Conservation (phyloP, 2,113 vertebrate genomes). For the Plestiodon gilberti region DNA sequence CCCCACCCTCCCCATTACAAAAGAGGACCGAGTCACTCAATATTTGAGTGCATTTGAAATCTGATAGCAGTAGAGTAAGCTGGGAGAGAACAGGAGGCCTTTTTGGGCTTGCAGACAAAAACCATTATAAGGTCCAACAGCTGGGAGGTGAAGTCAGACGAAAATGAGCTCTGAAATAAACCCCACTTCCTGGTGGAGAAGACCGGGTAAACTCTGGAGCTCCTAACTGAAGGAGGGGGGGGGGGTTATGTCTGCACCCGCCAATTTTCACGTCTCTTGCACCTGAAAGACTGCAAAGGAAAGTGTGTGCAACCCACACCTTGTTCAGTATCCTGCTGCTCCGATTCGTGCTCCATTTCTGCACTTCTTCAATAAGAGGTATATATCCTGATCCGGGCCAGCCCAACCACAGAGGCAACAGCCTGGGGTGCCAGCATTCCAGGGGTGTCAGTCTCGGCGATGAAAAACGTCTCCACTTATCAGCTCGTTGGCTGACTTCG, state of each 20-base stretch:
- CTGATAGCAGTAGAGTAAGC: slow-evolving; percentile 9
- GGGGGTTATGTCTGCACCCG: neutral
- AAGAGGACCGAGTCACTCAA: neutral
- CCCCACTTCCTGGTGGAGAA: slow-evolving; percentile 34
- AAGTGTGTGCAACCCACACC: too few species aligned
- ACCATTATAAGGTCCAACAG: slow-evolving; percentile 25
- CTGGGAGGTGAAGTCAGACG: slow-evolving; percentile 40
- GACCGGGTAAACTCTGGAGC: neutral
- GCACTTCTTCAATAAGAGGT: too few species aligned
- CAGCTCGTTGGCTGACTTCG: too few species aligned
- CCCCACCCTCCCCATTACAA: neutral
- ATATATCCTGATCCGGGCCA: too few species aligned
- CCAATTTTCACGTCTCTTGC: too few species aligned
- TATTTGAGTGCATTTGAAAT: slow-evolving; percentile 11
- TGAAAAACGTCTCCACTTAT: too few species aligned
- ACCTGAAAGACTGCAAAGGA: too few species aligned
- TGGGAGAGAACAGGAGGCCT: slow-evolving; percentile 14
- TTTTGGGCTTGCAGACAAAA: slow-evolving; percentile 31
- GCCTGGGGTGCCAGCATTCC: too few species aligned
- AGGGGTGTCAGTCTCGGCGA: too few species aligned
- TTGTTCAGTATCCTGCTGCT: too few species aligned
- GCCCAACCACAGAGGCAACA: too few species aligned
- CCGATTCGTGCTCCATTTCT: too few species aligned
- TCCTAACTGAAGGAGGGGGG: neutral
- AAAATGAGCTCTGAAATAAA: slow-evolving; percentile 39